Percentiles rank a stretch among this genome's conserved stretches.
These are phyloP conservation scores for Protodeltote pygarga DNA, from an alignment of 2,888 invertebrate species.

Conservation along the genomic window DNA sequence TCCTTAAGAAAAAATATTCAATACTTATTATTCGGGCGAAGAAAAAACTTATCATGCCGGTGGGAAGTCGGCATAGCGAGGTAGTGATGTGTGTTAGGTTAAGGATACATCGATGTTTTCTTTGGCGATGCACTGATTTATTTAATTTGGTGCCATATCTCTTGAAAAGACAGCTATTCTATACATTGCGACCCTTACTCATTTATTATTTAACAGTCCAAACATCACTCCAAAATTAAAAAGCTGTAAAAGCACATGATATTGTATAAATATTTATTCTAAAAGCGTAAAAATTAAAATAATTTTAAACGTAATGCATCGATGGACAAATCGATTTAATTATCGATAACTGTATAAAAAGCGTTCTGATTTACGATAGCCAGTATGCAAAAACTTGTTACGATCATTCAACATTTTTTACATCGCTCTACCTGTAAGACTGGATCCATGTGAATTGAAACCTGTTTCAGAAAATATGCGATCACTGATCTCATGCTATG, in stretches of 20 bases:
- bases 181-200: too few relatives aligned
- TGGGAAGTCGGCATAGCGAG: slow-evolving; percentile 61
- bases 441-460: slow-evolving; percentile 25
- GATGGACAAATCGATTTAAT: slow-evolving; percentile 28
- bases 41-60: slow-evolving; percentile 61
- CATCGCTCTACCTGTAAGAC: slow-evolving; percentile 18
- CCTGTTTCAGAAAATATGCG: slow-evolving; percentile 37
- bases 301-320: too few relatives aligned
- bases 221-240: too few relatives aligned
- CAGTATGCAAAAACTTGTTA: slow-evolving; percentile 31
- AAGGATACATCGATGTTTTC: slow-evolving; percentile 15
- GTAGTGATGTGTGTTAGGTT: slow-evolving; percentile 44
- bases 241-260: too few relatives aligned
- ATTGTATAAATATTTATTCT: too few relatives aligned
- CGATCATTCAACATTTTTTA: slow-evolving; percentile 42
- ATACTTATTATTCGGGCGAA: slow-evolving; percentile 65
- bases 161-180: too few relatives aligned
- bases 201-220: too few relatives aligned
- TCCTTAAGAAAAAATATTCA: slow-evolving; percentile 63
- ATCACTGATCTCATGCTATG: slow-evolving; percentile 22
- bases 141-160: too few relatives aligned
- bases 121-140: not conserved
- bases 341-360: slow-evolving; percentile 31
- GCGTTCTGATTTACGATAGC: slow-evolving; percentile 29
- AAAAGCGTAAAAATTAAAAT: too few relatives aligned